Percentiles rank a stretch among this genome's conserved stretches.
These are phyloP conservation scores for human DNA, from an alignment of 2,113 vertebrate genomes.

Conservation along the genomic window GRCh38 chr21:14657501-14658000, in stretches of 20 bases:
- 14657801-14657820: constrained; percentile 63
- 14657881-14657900: constrained; percentile 41
- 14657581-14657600: not conserved
- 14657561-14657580: not conserved
- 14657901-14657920: constrained; percentile 53
- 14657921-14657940: constrained; percentile 62
- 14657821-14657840: constrained; percentile 69
- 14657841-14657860: constrained; percentile 61
- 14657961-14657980: constrained; percentile 60
- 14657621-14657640: constrained; percentile 40
- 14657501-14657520: not conserved
- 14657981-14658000: not conserved
- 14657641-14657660: constrained; percentile 52
- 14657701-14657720: constrained; percentile 12
- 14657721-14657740: constrained; percentile 42
- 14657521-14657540: constrained; percentile 53
- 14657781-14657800: constrained; percentile 37
- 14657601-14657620: constrained; percentile 41
- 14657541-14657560: constrained; percentile 29
- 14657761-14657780: constrained; percentile 5
- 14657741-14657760: constrained; percentile 64
- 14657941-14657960: constrained; percentile 59
- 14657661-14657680: constrained; percentile 53
- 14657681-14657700: constrained; percentile 62
- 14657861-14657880: constrained; percentile 61